Evolutionary conservation across 2,888 invertebrate genomes (phyloP).

Genomic region (Agonopterix subpropinquella): DNA sequence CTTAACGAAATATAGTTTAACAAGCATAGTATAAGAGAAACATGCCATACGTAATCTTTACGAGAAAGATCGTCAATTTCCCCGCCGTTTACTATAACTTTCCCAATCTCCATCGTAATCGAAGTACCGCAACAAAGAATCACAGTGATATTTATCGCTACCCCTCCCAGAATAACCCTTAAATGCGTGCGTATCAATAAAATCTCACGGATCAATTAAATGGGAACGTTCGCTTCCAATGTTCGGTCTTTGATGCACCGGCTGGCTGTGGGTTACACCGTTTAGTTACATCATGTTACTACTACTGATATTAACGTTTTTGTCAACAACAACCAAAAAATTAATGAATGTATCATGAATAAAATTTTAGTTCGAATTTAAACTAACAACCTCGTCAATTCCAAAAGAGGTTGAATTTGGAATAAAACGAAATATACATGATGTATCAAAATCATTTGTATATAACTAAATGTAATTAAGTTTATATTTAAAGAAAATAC

Average conservation of each 20-base stretch:
- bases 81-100: not conserved
- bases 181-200: constrained; percentile 13
- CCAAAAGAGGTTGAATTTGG: too few relatives aligned
- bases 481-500: too few relatives aligned
- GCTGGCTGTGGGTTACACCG: constrained; percentile 18
- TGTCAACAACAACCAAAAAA: too few relatives aligned
- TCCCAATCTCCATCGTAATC: not conserved
- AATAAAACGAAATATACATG: too few relatives aligned
- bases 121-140: constrained; percentile 1
- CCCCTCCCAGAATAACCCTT: constrained; percentile 10
- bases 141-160: constrained; percentile 4
- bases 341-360: too few relatives aligned
- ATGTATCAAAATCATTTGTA: too few relatives aligned
- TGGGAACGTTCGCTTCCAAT: constrained; percentile 7
- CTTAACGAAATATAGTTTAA: too few relatives aligned
- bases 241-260: constrained; percentile 12
- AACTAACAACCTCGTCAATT: too few relatives aligned
- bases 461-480: too few relatives aligned
- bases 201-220: constrained; percentile 17
- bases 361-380: too few relatives aligned
- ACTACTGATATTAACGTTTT: too few relatives aligned
- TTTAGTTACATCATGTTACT: constrained; percentile 12
- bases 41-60: not conserved
- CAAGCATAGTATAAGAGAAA: too few relatives aligned
- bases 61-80: not conserved